Base-by-base conservation (phyloP, 2,113 vertebrate genomes). In the Nipponia nippon region DNA sequence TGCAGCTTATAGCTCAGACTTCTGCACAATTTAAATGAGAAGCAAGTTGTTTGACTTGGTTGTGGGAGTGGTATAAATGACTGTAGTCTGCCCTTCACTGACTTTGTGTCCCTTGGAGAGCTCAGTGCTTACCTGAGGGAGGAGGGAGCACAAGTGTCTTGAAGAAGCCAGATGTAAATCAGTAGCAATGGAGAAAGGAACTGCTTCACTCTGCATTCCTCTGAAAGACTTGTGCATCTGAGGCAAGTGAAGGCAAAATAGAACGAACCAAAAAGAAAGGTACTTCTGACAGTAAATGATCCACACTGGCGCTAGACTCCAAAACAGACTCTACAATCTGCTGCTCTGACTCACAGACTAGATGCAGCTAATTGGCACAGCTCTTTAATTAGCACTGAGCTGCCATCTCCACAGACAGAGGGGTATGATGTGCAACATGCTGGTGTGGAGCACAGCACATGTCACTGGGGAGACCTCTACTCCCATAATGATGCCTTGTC, bases 1-100 rank as follows among this genome's bases (percentile, higher is more conserved):
- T 72, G 40, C 50, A 94, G 56, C 32, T 87, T 94, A 95, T 71
- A 95, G 77, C 84, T 96, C 93, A 95, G 94, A 70, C 44, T 97
- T 87, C 78, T 90, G 53, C 91, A 95, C 72, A 94, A 95, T 91
- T 95, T 92, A 97, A 94, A 96, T 91, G 50, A 97, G 83, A 97
- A 95, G 49, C 40, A 97, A 89, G 59, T 91, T 94, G 82, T 95
- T 97, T 95, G 91, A 72, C 73, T 94, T 96, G 73, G 36, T 92
- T 96, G 46, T 94, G 46, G n/a, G 14, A 66, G 86, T 83, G 59
- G 47, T 77, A 96, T 93, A 95, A 96, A 97, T 4, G 77, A 96
- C 96, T 42, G 55, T 70, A 70, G 19, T 93, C 93, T 95, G 66
- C 72, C 81, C 80, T 96, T 97, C 9, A 12, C 30, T 26, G 53